Evolutionary conservation across 2,113 vertebrate species (phyloP).

Genomic region (Colossoma macropomum): DNA sequence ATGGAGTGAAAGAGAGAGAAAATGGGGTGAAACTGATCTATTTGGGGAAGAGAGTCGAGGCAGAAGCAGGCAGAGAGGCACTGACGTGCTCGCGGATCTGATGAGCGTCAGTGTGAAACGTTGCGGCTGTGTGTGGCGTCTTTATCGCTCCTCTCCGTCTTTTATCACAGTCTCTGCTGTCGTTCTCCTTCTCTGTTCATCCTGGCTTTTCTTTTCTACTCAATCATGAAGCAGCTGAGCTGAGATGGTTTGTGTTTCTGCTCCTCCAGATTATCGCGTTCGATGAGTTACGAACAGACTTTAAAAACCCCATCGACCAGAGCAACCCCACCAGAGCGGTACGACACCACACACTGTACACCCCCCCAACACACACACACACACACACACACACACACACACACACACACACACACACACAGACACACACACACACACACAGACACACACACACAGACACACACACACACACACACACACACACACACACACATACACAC

Average conservation of each 20-base stretch:
- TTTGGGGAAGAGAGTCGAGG: slow-evolving; percentile 7
- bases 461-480: not conserved
- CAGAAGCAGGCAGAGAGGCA: no score
- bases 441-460: slow-evolving; percentile 33
- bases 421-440: slow-evolving; percentile 5
- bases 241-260: slow-evolving; percentile 19
- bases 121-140: no score
- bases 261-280: slow-evolving; percentile 93
- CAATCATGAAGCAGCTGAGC: no score
- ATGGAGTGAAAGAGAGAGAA: slow-evolving; percentile 56
- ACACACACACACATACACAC: slow-evolving; percentile 20
- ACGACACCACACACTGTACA: slow-evolving; percentile 67
- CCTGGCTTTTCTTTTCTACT: no score
- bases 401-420: not conserved
- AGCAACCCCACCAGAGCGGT: slow-evolving; percentile 96
- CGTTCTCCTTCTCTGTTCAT: no score
- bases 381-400: slow-evolving; percentile 34
- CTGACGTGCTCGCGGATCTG: no score
- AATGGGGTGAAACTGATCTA: slow-evolving; percentile 50
- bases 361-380: slow-evolving; percentile 8
- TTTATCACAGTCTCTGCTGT: no score
- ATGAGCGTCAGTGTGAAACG: no score
- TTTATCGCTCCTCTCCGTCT: no score
- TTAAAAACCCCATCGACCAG: slow-evolving; percentile 98
- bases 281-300: slow-evolving; percentile 96